Conservation (phyloP, 1,140 invertebrate species). For the Temnothorax curvispinosus region DNA sequence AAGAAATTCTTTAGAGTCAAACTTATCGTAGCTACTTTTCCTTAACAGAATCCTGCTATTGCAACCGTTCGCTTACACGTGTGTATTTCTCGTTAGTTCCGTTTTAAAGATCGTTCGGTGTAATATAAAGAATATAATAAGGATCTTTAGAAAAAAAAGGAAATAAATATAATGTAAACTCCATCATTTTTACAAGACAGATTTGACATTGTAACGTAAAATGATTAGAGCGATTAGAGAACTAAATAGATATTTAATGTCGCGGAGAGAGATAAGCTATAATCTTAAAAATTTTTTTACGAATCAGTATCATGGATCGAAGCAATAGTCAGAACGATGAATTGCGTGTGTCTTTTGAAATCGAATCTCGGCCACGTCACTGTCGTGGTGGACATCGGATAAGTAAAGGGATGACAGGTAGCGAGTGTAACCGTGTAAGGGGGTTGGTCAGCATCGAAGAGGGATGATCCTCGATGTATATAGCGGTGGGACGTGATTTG, state of each 20-base stretch:
- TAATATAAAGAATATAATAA: conserved; percentile 15
- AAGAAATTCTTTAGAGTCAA: conserved; percentile 58
- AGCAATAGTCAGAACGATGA: conserved; percentile 47
- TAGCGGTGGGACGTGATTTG: conserved; percentile 81
- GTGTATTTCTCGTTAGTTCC: conserved; percentile 29
- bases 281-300: conserved; percentile 18
- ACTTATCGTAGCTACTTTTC: conserved; percentile 61
- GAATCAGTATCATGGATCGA: conserved; percentile 37
- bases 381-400: conserved; percentile 74
- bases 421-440: conserved; percentile 73
- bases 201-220: neutral
- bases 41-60: conserved; percentile 62
- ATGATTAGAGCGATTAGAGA: neutral
- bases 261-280: neutral
- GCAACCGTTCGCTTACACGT: conserved; percentile 24
- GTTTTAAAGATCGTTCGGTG: conserved; percentile 6
- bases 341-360: conserved; percentile 73
- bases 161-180: neutral
- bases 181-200: neutral
- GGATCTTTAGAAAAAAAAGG: neutral
- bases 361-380: conserved; percentile 65
- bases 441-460: conserved; percentile 80
- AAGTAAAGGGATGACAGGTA: conserved; percentile 80
- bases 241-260: neutral
- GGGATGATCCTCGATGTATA: conserved; percentile 82